Base-by-base conservation (phyloP, 2,113 vertebrate species). In the Phaethon lepturus region DNA sequence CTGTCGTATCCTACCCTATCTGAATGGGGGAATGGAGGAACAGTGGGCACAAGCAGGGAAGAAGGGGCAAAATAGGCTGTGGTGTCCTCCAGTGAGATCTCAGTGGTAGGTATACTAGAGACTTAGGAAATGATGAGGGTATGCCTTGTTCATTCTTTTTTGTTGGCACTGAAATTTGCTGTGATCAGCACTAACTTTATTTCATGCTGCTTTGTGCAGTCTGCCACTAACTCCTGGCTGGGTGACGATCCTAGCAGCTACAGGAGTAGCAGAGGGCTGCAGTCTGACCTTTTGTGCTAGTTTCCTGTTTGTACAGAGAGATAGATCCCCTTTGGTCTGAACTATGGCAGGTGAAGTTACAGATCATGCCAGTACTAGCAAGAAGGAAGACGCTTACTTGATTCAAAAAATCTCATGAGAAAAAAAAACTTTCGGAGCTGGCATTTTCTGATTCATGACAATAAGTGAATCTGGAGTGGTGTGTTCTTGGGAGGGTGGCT, bases 361-460 rank as follows among this genome's bases (percentile, higher is more conserved):
- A 92, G 85, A 94, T 87, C 81, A 84, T 0, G 0, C 13, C 69
- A 78, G 22, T 50, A 71, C 42, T 64, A 87, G 44, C 29, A 75
- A 76, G 78, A 73, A 86, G 17, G 29, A 88, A 86, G 83, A 84
- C 68, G 68, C 22, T 94, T 76, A 93, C 79, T 56, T 90, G 62
- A 94, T 94, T 93, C 2, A 47, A 72, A 86, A 92, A 86, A 28
- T 69, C 69, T 74, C 78, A 50, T 28, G 74, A 90, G 66, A 47
- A 88, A 90, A 91, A 91, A 47, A 33, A 68, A 25, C 44, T 93
- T 87, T 66, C 91, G 69, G 64, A 89, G 47, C 58, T 85, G 73
- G 40, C 82, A 35, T 26, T 94, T 95, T 93, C 58, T 92, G 58
- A 94, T 38, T 76, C 86, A 67, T 71, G 73, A 77, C 28, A 89